Conservation (phyloP, 2,888 invertebrate genomes). For the Spisula subtruncata region DNA sequence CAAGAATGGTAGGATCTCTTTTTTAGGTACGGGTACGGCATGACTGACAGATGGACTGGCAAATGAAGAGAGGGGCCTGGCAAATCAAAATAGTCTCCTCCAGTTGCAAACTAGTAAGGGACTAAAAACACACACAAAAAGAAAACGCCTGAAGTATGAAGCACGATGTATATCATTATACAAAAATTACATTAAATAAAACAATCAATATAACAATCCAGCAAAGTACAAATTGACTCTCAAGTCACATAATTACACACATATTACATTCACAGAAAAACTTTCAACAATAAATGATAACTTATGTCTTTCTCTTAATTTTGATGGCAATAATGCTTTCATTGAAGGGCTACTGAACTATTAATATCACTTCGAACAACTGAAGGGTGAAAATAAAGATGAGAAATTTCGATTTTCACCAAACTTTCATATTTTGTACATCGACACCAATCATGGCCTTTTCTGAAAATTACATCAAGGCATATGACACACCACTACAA, state of each 20-base stretch:
- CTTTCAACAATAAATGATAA: not conserved
- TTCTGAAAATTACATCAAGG: too few species aligned
- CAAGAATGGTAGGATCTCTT: too few species aligned
- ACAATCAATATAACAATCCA: conserved; percentile 36
- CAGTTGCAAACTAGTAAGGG: not conserved
- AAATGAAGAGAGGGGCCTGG: not conserved
- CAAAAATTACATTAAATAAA: conserved; percentile 30
- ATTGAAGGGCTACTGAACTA: not conserved
- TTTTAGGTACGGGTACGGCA: not conserved
- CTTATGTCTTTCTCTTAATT: not conserved
- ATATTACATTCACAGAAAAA: not conserved
- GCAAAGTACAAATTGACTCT: not conserved
- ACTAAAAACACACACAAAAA: conserved; percentile 26
- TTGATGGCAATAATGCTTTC: not conserved
- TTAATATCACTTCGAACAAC: too few species aligned
- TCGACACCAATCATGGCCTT: too few species aligned
- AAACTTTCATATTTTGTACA: too few species aligned
- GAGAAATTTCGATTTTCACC: too few species aligned
- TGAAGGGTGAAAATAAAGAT: too few species aligned
- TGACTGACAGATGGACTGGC: not conserved
- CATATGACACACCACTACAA: too few species aligned
- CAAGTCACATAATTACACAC: not conserved
- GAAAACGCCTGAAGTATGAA: not conserved
- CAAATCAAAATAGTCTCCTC: not conserved
- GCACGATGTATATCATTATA: conserved; percentile 28